Conservation (phyloP, 2,113 vertebrate species). For the Ceratotherium simum region DNA sequence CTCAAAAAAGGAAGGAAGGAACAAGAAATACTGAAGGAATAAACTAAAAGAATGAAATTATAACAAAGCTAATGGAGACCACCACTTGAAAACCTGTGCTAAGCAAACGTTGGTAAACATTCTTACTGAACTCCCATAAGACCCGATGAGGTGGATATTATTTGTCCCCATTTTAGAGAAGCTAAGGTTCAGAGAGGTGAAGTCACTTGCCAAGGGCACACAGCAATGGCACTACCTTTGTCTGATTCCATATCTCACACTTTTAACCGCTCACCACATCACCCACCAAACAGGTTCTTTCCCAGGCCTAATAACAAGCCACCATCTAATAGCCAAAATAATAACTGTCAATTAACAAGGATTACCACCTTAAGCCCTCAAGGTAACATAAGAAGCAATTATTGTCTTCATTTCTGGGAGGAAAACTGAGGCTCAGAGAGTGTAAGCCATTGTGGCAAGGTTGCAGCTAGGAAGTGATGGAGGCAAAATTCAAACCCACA, state of each 20-base stretch:
- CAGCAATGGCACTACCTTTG: neutral
- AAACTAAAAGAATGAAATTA: conserved; percentile 4
- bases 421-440: neutral
- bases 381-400: neutral
- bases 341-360: neutral
- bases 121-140: neutral
- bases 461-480: neutral
- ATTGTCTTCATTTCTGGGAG: neutral
- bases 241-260: neutral
- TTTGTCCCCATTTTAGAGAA: neutral
- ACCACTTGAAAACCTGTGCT: neutral
- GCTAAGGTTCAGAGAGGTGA: neutral
- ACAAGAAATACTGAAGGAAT: neutral
- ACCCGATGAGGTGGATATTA: neutral
- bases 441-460: neutral
- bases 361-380: neutral
- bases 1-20: neutral
- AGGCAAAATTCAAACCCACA: conserved; percentile 37
- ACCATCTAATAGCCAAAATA: neutral
- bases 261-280: neutral
- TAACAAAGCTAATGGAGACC: neutral
- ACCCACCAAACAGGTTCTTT: conserved; percentile 31
- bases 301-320: conserved; percentile 22
- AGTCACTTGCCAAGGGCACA: neutral
- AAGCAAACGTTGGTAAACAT: neutral